These are phyloP conservation scores for Drosophila dunni DNA, from an alignment of 1,140 invertebrate species.

Conservation along the genomic window DNA sequence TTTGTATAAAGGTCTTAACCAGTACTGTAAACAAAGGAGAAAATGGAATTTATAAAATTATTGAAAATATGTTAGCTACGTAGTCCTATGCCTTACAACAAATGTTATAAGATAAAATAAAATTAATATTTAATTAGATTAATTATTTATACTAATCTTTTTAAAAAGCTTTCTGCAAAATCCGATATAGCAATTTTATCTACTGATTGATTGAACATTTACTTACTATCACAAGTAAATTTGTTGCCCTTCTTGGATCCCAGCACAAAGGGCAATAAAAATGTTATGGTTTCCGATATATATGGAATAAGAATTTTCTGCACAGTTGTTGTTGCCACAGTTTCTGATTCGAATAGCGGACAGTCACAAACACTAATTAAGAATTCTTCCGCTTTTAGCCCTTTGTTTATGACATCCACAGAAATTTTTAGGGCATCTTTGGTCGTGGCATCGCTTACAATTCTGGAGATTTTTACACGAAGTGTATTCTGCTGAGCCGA, in stretches of 20 bases:
- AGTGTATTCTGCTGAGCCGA: constrained; percentile 18
- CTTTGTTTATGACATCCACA: constrained; percentile 68
- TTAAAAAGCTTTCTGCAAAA: too few relatives aligned
- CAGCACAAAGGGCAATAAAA: constrained; percentile 56
- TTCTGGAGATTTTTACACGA: constrained; percentile 52
- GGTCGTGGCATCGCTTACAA: constrained; percentile 69
- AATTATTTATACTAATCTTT: too few relatives aligned
- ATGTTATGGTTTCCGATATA: constrained; percentile 51
- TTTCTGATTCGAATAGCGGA: constrained; percentile 22
- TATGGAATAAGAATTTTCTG: constrained; percentile 43
- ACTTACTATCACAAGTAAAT: constrained; percentile 57
- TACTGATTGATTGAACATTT: background rate
- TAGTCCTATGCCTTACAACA: too few relatives aligned
- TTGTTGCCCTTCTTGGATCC: constrained; percentile 47
- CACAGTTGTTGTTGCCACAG: constrained; percentile 13
- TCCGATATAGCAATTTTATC: too few relatives aligned
- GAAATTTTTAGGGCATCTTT: constrained; percentile 67
- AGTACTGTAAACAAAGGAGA: constrained; percentile 32
- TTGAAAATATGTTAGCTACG: too few relatives aligned
- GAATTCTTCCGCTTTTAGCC: constrained; percentile 41
- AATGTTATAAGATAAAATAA: too few relatives aligned
- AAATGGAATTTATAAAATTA: too few relatives aligned
- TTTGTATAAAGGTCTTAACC: constrained; percentile 21
- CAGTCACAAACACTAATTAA: constrained; percentile 53
- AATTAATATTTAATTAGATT: too few relatives aligned